Evolutionary conservation across 2,113 vertebrate species (phyloP), one percentile per base, ranked within the genome.

Genomic region (Microtus richardsoni): DNA sequence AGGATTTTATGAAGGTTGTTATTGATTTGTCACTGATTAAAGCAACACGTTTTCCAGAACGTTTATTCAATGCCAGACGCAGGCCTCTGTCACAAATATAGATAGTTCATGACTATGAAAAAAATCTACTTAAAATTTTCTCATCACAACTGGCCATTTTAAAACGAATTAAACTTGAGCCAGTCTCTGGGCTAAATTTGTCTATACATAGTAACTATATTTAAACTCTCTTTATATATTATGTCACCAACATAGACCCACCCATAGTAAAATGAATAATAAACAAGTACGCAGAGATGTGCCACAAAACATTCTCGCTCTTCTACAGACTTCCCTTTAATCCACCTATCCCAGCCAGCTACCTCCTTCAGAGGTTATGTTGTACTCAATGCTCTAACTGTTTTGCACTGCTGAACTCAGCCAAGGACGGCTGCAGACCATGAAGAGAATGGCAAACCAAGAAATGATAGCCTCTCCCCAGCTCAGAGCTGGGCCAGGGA

Each of bases 11-110:
- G 41, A 88, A 84, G 14, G 33, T 89, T 77, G 17, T 21, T 83
- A 60, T 88, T 62, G 28, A 95, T 60, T 90, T 85, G 21, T 85
- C 70, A 74, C 33, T 91, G 44, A 96, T 91, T 96, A 94, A 52
- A 93, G 12, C 5, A 94, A 71, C 17, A 75, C 39, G 70, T 78
- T 89, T 91, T 93, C 47, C 47, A 96, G 60, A 78, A 71, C 68
- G 12, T 12, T 16, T 30, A 12, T n/a, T 62, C 5, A 93, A 80
- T 36, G 19, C 88, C 58, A 77, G 54, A 64, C 3, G 6, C 26
- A 44, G 83, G 4, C 47, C 49, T 86, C 28, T 77, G 36, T 41
- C 79, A n/a, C 10, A 77, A 6, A 41, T 30, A 58, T 1, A 60
- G 41, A 54, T 41, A 77, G 24, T 89, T 7, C n/a, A 54, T 74